Conservation (phyloP, 2,888 invertebrate genomes). For the Nomada goodeniana region DNA sequence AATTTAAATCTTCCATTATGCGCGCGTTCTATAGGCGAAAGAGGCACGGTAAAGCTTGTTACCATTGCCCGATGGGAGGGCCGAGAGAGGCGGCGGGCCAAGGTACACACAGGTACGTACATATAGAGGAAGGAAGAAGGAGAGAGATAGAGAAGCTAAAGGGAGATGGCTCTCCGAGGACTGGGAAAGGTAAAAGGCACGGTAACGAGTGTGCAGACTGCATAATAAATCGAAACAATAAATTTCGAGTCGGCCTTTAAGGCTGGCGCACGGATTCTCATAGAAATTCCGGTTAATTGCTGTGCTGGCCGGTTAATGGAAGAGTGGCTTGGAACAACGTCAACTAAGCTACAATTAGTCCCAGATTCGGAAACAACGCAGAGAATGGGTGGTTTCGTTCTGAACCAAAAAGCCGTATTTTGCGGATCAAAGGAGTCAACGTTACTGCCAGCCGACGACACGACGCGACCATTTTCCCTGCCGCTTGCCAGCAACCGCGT, state of each 20-base stretch:
- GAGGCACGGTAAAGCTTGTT: conserved; percentile 53
- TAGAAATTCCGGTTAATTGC: conserved; percentile 67
- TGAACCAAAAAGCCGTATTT: conserved; percentile 48
- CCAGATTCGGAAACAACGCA: conserved; percentile 57
- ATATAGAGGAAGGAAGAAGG: too few relatives aligned
- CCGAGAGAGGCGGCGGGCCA: conserved; percentile 6
- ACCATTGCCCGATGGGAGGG: conserved; percentile 20
- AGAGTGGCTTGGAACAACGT: conserved; percentile 58
- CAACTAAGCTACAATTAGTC: conserved; percentile 62
- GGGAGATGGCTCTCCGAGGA: neutral
- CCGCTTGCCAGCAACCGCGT: neutral
- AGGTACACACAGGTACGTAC: neutral
- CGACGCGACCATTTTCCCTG: conserved; percentile 18
- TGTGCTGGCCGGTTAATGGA: conserved; percentile 59
- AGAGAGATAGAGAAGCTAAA: neutral
- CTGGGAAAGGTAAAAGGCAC: neutral
- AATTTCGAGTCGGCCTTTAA: conserved; percentile 62
- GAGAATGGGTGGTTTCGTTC: conserved; percentile 39
- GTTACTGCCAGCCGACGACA: conserved; percentile 28
- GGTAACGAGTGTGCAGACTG: conserved; percentile 58
- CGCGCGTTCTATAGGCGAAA: conserved; percentile 45
- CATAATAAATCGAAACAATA: conserved; percentile 70
- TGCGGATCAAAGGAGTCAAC: conserved; percentile 55
- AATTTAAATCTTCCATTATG: conserved; percentile 71
- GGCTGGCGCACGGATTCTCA: conserved; percentile 54